Evolutionary conservation across 1,140 invertebrate genomes (phyloP).

Genomic region (Tachypleus tridentatus): DNA sequence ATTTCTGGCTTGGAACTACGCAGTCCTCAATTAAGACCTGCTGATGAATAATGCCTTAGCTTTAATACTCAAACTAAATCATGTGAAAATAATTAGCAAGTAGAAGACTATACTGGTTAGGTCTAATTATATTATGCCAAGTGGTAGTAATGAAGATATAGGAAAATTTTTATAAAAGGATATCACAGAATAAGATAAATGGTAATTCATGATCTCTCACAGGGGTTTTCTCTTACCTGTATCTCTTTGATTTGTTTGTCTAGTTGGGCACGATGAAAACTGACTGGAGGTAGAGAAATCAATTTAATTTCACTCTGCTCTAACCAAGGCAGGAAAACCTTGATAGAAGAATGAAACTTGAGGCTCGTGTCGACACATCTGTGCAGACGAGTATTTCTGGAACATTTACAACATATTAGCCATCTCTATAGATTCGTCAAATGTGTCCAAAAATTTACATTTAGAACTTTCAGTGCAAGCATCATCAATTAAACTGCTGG

Average conservation of each 20-base stretch:
- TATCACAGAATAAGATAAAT: too few species aligned
- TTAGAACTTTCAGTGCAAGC: too few species aligned
- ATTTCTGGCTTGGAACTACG: too few species aligned
- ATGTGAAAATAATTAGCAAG: background rate
- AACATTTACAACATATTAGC: background rate
- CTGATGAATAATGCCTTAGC: too few species aligned
- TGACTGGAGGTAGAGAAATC: slow-evolving; percentile 58
- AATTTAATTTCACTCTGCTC: slow-evolving; percentile 72
- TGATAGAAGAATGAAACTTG: slow-evolving; percentile 71
- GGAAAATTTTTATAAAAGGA: too few species aligned
- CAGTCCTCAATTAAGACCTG: too few species aligned
- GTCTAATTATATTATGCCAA: background rate
- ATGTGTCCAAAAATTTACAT: too few species aligned
- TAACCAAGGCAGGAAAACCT: slow-evolving; percentile 78
- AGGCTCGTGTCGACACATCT: slow-evolving; percentile 84
- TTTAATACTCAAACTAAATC: background rate
- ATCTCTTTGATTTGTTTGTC: slow-evolving; percentile 81
- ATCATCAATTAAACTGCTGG: too few species aligned
- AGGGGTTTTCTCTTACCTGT: slow-evolving; percentile 39
- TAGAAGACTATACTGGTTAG: background rate
- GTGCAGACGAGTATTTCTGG: slow-evolving; percentile 63
- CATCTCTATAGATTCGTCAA: too few species aligned
- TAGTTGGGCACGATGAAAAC: slow-evolving; percentile 70
- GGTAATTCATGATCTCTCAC: too few species aligned
- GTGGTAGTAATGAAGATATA: background rate